Percentiles rank a stretch among this genome's conserved stretches.
These are phyloP conservation scores for Chloebia gouldiae DNA, from an alignment of 2,113 vertebrate genomes.

Conservation along the genomic window DNA sequence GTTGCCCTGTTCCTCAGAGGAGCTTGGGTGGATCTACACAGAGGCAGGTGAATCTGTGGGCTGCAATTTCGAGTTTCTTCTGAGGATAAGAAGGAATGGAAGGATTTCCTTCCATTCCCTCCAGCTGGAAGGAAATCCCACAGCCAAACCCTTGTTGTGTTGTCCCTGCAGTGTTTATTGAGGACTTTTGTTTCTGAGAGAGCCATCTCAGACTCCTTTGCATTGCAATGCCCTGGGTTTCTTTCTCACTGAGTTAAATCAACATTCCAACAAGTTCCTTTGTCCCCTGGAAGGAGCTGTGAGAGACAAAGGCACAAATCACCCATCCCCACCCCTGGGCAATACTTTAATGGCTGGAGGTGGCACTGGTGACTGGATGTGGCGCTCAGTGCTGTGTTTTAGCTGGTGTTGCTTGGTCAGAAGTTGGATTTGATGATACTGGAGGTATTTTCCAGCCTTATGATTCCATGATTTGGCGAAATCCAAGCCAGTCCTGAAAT, in stretches of 20 bases:
- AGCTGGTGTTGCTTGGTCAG: background rate
- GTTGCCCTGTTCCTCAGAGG: background rate
- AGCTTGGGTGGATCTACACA: background rate
- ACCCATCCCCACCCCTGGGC: rapidly evolving
- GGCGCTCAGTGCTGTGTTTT: background rate
- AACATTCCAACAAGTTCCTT: background rate
- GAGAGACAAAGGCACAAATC: background rate
- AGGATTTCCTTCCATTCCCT: too few relatives aligned
- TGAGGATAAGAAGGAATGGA: background rate
- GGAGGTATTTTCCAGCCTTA: background rate
- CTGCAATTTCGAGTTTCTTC: rapidly evolving
- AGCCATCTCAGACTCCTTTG: background rate
- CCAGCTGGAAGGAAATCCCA: background rate
- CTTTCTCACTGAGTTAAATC: background rate
- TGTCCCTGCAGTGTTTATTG: background rate
- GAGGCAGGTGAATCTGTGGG: background rate
- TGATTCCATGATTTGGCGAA: background rate
- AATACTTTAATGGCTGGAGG: background rate
- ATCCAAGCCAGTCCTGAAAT: background rate
- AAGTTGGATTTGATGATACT: background rate
- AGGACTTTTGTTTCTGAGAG: background rate
- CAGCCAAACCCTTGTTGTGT: background rate
- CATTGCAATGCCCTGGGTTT: background rate
- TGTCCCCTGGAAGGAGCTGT: background rate
- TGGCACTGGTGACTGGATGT: background rate